Conservation (phyloP, 2,797 vertebrate genomes). For the Podarcis lilfordi region DNA sequence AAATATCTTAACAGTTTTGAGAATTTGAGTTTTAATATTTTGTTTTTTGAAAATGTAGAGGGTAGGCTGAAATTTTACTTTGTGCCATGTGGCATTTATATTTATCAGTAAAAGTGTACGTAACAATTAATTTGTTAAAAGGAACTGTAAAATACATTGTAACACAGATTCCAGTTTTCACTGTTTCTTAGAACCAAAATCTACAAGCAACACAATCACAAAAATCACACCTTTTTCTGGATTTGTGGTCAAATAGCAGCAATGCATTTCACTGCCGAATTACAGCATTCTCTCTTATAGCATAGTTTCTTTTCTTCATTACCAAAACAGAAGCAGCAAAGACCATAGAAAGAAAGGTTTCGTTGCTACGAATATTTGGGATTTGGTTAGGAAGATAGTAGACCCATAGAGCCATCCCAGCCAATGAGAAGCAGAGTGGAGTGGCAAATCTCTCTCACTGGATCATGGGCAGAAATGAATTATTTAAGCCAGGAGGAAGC, state of each 20-base stretch:
- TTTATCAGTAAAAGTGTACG: not conserved
- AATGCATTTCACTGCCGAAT: not conserved
- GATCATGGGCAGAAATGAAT: too few species aligned
- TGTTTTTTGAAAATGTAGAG: not conserved
- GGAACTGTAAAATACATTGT: not conserved
- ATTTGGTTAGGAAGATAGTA: too few species aligned
- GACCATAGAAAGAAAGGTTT: not conserved
- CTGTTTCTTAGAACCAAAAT: not conserved
- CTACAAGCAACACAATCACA: not conserved
- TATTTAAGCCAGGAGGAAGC: too few species aligned
- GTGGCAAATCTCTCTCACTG: too few species aligned
- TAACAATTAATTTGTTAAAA: not conserved
- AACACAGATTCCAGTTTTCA: not conserved
- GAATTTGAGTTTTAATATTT: not conserved
- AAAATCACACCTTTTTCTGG: not conserved
- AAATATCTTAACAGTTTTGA: not conserved
- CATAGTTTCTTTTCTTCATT: not conserved
- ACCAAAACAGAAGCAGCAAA: not conserved
- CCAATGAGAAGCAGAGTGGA: too few species aligned
- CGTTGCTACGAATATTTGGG: too few species aligned
- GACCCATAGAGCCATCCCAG: too few species aligned
- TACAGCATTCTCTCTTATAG: not conserved
- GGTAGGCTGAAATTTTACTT: not conserved
- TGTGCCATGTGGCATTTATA: not conserved
- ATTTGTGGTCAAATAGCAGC: not conserved